Evolutionary conservation across 2,797 vertebrate genomes (phyloP).

Genomic region (Enteromius trimaculatus): DNA sequence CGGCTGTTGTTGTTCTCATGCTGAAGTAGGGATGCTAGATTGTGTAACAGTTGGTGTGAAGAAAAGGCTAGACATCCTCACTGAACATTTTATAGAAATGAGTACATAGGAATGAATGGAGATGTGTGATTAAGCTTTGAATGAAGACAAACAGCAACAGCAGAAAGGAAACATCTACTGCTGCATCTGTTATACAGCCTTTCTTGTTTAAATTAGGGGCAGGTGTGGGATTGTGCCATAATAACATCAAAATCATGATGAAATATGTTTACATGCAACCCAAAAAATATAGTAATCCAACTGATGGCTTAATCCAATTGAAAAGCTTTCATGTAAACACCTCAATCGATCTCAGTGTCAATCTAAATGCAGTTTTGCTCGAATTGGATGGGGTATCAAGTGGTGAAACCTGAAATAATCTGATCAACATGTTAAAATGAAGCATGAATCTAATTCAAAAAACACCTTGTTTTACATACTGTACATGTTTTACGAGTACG

Average conservation of each 20-base stretch:
- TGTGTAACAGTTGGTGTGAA: conserved; percentile 6
- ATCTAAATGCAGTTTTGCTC: not conserved
- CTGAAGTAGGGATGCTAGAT: conserved; percentile 17
- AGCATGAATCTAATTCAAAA: not conserved
- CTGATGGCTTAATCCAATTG: not conserved
- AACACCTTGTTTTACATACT: not conserved
- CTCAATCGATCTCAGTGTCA: not conserved
- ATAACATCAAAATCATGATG: not conserved
- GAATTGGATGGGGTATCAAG: not conserved
- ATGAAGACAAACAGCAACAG: not conserved
- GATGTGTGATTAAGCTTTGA: not conserved
- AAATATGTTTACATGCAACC: not conserved
- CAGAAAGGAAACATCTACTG: not conserved
- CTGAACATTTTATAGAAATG: conserved; percentile 7
- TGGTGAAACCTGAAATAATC: conserved; percentile 1
- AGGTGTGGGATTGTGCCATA: not conserved
- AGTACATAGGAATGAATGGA: not conserved
- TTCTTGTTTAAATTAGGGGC: not conserved
- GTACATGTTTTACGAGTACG: not conserved
- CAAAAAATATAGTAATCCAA: not conserved
- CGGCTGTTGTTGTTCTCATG: conserved; percentile 4
- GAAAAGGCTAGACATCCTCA: conserved; percentile 1
- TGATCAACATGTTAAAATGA: not conserved
- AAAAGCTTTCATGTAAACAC: not conserved
- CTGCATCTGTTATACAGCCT: not conserved